Evolutionary conservation across 2,113 vertebrate species (phyloP).

Genomic region (Halcyon senegalensis): DNA sequence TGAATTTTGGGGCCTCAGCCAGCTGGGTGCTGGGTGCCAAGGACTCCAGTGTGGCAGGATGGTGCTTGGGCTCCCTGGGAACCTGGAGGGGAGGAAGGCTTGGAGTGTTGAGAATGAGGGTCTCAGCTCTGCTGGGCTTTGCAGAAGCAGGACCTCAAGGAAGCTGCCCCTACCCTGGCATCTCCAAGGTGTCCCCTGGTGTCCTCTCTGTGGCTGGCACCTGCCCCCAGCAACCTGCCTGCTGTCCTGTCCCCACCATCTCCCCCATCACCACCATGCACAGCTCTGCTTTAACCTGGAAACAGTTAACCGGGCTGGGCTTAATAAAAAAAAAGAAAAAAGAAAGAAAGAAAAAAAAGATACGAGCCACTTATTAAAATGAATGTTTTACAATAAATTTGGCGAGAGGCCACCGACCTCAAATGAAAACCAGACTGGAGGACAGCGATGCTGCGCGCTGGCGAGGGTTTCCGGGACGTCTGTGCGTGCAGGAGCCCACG

Average conservation of each 20-base stretch:
- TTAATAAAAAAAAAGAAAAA: background rate
- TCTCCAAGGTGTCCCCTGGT: background rate
- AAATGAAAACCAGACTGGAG: conserved; percentile 69
- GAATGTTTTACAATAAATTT: conserved; percentile 67
- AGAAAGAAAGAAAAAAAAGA: background rate
- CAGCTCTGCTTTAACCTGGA: background rate
- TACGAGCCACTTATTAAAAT: conserved; percentile 68
- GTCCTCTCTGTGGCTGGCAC: background rate
- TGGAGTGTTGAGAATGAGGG: background rate
- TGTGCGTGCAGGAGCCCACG: background rate
- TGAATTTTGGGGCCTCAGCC: background rate
- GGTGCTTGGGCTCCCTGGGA: background rate
- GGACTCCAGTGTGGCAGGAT: background rate
- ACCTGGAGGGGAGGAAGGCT: background rate
- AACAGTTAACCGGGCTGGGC: conserved; percentile 41
- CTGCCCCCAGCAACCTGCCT: background rate
- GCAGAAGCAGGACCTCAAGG: background rate
- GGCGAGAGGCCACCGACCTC: conserved; percentile 65
- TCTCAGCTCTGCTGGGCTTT: background rate
- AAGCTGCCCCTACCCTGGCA: background rate
- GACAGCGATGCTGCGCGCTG: background rate
- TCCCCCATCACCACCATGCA: rapidly evolving
- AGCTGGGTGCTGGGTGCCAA: background rate
- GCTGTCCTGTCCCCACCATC: background rate
- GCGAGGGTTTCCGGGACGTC: background rate